A percentile compares a stretch with the other conserved stretches of the same genome.
phyloP scores from a whole-genome alignment of 2,797 vertebrate genomes.

The Lithobates pipiens region DNA sequence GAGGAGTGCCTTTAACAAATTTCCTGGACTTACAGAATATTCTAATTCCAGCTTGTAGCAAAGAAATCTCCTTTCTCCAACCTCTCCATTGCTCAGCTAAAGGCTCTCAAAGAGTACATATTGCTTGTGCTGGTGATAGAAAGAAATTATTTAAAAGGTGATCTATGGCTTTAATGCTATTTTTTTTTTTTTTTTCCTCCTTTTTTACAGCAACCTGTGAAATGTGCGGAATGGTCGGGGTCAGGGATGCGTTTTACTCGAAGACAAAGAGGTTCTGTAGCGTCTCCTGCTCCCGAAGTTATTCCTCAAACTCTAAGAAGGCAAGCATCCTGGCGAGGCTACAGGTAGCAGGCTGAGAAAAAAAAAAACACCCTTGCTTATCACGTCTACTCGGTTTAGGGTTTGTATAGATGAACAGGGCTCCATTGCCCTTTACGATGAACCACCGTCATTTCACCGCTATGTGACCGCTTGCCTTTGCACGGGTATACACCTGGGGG shows the following conservation, averaged over 20 bases:
- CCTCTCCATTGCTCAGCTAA: too few species aligned
- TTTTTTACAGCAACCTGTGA: conserved; percentile 90
- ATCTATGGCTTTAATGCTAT: conserved; percentile 24
- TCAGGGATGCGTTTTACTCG: conserved; percentile 98
- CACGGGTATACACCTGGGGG: too few species aligned
- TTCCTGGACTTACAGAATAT: too few species aligned
- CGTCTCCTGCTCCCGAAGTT: conserved; percentile 97
- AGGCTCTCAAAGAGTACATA: too few species aligned
- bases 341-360: conserved; percentile 81
- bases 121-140: too few species aligned
- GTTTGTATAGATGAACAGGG: background rate
- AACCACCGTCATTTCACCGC: too few species aligned
- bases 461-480: background rate
- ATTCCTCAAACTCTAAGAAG: conserved; percentile 99
- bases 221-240: conserved; percentile 99
- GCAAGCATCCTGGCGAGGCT: conserved; percentile 99
- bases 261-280: conserved; percentile 99
- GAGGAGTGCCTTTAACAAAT: too few species aligned
- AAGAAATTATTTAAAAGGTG: too few species aligned
- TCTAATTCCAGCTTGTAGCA: too few species aligned
- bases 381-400: background rate
- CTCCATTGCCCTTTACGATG: background rate
- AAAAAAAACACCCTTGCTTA: background rate
- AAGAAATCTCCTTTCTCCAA: too few species aligned
- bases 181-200: conserved; percentile 50